phyloP scores from a whole-genome alignment of 1,140 invertebrate genomes.

The Pseudachorutes palmiensis region DNA sequence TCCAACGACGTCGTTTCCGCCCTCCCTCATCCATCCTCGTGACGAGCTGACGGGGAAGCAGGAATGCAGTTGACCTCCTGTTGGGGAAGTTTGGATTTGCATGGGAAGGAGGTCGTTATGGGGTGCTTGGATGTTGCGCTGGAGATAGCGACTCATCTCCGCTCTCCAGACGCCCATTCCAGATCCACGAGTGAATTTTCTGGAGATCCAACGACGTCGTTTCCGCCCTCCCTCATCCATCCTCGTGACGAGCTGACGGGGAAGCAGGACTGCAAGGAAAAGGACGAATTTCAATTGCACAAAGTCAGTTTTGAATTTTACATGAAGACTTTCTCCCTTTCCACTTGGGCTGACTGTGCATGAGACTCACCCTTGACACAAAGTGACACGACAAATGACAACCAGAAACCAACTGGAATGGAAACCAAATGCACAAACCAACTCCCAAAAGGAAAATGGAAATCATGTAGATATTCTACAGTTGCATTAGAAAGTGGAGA shows the following conservation, averaged over 20 bases:
- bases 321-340: not conserved
- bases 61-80: no score
- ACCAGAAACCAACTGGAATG: no score
- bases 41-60: not conserved
- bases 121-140: not conserved
- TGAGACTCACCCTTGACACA: not conserved
- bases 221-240: not conserved
- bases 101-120: not conserved
- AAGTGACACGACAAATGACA: no score
- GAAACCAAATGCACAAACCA: no score
- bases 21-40: slow-evolving; percentile 2
- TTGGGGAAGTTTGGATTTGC: not conserved
- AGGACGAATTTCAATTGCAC: slow-evolving; percentile 8
- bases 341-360: slow-evolving; percentile 5
- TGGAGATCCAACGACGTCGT: slow-evolving; percentile 5
- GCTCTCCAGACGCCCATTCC: slow-evolving; percentile 4
- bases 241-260: not conserved
- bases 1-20: slow-evolving; percentile 1
- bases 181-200: not conserved
- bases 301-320: not conserved
- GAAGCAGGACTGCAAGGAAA: not conserved
- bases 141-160: slow-evolving; percentile 1
- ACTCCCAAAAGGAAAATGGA: no score
- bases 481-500: not conserved
- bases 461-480: no score